Evolutionary conservation across 2,797 vertebrate species (phyloP), one percentile per base, ranked within the genome.

Genomic region (Phyllotis vaccarum): DNA sequence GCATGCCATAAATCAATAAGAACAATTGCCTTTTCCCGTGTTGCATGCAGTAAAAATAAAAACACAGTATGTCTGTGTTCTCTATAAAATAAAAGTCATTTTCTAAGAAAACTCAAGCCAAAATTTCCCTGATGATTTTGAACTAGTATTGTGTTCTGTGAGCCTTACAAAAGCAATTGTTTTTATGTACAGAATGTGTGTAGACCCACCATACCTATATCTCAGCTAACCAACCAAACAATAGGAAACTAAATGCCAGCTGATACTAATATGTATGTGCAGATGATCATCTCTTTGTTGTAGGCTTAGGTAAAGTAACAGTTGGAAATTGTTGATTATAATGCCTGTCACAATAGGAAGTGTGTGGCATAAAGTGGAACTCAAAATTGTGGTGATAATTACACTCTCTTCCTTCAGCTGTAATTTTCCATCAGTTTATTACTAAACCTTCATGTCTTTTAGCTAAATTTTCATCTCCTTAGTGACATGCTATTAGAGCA

Each of bases 281-380:
- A 11, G 2, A 54, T 0, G 3, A 60, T 46, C 5, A 2, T 85
- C 11, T 54, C 49, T 40, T 64, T 58, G 43, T 43, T 66, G 58
- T n/a, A 82, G 21, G 2, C 8, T 79, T 74, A 74, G 60, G 7
- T 74, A 22, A 58, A 94, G 86, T 60, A 66, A 14, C 10, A 72
- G 94, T 78, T 82, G 3, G 75, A 91, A 86, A 76, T 64, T 76
- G 54, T 31, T 17, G 87, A 70, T 1, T 58, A 13, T 52, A 68
- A 27, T 58, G 2, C 2, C 2, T 58, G 9, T 1, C 13, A 24
- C 43, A 70, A n/a, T 66, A 46, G 64, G 46, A 70, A 34, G 6
- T 46, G 4, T 43, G 17, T 56, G 78, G 3, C 12, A 68, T 9
- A 3, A 7, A 64, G 0, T 70, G 17, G 13, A 0, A 24, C 34